Evolutionary conservation across 2,113 vertebrate genomes (phyloP).

Genomic region (Pycnonotus jocosus): DNA sequence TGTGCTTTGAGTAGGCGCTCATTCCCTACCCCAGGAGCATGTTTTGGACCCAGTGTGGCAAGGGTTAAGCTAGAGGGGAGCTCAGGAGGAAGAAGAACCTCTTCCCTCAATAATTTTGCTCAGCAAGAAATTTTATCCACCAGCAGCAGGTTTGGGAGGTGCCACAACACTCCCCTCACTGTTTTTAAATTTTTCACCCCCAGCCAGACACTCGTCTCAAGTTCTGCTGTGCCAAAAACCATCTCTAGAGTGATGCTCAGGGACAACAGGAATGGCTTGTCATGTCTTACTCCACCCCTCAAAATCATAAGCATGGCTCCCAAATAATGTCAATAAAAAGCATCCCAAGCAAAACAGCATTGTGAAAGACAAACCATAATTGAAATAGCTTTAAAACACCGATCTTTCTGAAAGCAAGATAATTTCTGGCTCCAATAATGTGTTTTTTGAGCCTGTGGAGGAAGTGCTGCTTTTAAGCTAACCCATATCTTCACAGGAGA

Average conservation of each 20-base stretch:
- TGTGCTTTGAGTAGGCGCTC: not conserved
- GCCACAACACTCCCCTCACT: not conserved
- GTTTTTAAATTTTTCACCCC: not conserved
- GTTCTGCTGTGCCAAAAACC: not conserved
- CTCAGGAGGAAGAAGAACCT: not conserved
- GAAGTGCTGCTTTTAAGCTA: not conserved
- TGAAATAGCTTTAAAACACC: not conserved
- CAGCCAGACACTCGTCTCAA: not conserved
- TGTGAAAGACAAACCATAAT: not conserved
- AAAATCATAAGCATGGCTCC: not conserved
- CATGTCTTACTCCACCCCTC: not conserved
- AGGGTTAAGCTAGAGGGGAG: not conserved
- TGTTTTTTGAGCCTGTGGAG: not conserved
- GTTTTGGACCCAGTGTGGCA: accelerated
- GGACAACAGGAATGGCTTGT: not conserved
- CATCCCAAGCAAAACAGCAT: not conserved
- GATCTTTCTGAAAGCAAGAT: not conserved
- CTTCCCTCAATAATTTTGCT: not conserved
- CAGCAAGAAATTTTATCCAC: not conserved
- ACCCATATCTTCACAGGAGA: not conserved
- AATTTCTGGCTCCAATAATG: not conserved
- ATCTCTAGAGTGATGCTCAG: not conserved
- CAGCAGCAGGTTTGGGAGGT: not conserved
- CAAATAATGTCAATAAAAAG: not conserved
- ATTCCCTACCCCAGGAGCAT: not conserved